Base-by-base conservation (phyloP, 1,140 invertebrate species). In the Forficula auricularia region DNA sequence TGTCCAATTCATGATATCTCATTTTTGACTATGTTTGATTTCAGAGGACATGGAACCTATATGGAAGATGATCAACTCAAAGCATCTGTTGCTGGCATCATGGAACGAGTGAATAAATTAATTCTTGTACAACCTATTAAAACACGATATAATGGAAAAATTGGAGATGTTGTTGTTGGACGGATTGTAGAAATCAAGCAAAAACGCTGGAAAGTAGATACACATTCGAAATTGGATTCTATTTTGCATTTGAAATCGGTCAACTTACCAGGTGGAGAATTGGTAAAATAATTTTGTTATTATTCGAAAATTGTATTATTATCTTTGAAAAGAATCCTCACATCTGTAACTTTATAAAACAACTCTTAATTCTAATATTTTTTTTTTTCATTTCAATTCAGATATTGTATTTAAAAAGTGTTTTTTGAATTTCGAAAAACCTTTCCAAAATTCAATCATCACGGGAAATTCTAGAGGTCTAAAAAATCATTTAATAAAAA, bases 101-200 rank as follows among this genome's bases (percentile, higher is more conserved):
- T 94, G 51, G 80, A 95, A 56, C 77, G 84, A 66, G 88, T 98
- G 1, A 98, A 97, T 58, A 91, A 94, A 60, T 66, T 98, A 13
- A 80, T 98, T 40, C 84, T 85, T 18, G 79, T 98, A 3, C 73
- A 72, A 47, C 89, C 94, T 0, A 61, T 94, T 6, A 95, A 95
- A 60, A 82, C 80, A 53, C 70, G 82, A 19, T 89, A 88, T 57
- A 79, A 82, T 55, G 92, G 94, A 7, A 91, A 97, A 65, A 84
- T 98, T 44, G 95, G 95, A 1, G 95, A 99, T 67, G 88, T 98
- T 13, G 74, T 98, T 30, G 82, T 99, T 32, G 95, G 91, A 0
- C 68, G 95, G 44, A 83, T 98, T 13, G 75, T 82, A 0, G 89
- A 96, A 61, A 81, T 90, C 1, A 81, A 84, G 57, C 81, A 90